Evolutionary conservation across 2,797 vertebrate species (phyloP).

Genomic region (Poecile montanus): DNA sequence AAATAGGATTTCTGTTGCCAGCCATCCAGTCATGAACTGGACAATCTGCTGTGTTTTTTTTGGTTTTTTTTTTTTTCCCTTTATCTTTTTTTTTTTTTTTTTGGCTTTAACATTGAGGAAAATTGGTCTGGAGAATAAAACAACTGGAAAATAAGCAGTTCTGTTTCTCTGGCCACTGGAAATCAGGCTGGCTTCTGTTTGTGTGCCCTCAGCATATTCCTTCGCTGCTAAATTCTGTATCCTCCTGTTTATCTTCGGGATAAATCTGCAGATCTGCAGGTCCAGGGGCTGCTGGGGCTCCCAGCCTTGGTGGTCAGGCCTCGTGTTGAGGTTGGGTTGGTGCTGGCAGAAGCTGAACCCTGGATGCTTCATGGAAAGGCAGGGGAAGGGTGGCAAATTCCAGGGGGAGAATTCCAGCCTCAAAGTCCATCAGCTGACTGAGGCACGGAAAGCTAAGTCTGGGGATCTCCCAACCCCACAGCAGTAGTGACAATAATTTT

Average conservation of each 20-base stretch:
- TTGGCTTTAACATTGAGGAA: not conserved
- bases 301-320: not conserved
- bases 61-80: too few relatives aligned
- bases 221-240: not conserved
- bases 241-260: not conserved
- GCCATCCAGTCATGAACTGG: conserved; percentile 53
- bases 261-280: not conserved
- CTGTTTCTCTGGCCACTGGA: not conserved
- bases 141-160: conserved; percentile 12
- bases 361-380: not conserved
- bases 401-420: not conserved
- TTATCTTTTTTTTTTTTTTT: not conserved
- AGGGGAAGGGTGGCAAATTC: not conserved
- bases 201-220: not conserved
- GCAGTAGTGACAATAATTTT: not conserved
- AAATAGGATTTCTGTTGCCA: conserved; percentile 67
- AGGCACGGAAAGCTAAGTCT: not conserved
- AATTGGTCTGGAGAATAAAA: conserved; percentile 35
- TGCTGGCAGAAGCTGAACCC: not conserved
- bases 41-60: conserved; percentile 39
- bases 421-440: not conserved
- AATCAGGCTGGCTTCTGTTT: conserved; percentile 4
- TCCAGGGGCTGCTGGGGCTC: not conserved
- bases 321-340: rapidly evolving
- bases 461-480: not conserved